These are phyloP conservation scores for Limenitis camilla DNA, from an alignment of 2,888 invertebrate genomes.

Conservation along the genomic window DNA sequence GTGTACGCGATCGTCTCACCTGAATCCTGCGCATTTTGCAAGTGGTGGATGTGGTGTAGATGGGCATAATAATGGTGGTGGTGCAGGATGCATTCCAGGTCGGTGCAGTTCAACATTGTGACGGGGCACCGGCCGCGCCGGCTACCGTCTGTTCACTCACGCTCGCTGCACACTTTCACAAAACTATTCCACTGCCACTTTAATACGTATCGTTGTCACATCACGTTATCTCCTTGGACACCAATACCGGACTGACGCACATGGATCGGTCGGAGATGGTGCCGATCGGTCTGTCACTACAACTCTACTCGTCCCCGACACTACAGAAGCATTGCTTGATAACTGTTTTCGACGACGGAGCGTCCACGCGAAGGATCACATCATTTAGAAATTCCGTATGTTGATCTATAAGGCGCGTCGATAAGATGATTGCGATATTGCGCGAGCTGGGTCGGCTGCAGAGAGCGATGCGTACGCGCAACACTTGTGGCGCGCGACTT, in stretches of 20 bases:
- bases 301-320: conserved; percentile 26
- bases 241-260: conserved; percentile 39
- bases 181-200: conserved; percentile 69
- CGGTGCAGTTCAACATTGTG: conserved; percentile 84
- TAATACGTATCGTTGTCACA: conserved; percentile 66
- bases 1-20: conserved; percentile 46
- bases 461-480: conserved; percentile 56
- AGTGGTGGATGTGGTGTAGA: conserved; percentile 80
- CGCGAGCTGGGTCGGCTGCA: conserved; percentile 39
- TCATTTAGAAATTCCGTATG: conserved; percentile 42
- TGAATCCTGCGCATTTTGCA: conserved; percentile 78
- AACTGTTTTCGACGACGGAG: conserved; percentile 43
- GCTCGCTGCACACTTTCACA: conserved; percentile 71
- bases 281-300: conserved; percentile 56
- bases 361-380: conserved; percentile 39
- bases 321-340: conserved; percentile 35
- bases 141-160: conserved; percentile 54
- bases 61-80: conserved; percentile 84
- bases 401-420: conserved; percentile 43
- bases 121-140: conserved; percentile 48
- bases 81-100: conserved; percentile 84
- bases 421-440: conserved; percentile 48
- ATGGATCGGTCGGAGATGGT: conserved; percentile 41
- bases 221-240: conserved; percentile 67
- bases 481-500: conserved; percentile 63